Base-by-base conservation (phyloP, 2,888 invertebrate species). In the Halictus quadricinctus region DNA sequence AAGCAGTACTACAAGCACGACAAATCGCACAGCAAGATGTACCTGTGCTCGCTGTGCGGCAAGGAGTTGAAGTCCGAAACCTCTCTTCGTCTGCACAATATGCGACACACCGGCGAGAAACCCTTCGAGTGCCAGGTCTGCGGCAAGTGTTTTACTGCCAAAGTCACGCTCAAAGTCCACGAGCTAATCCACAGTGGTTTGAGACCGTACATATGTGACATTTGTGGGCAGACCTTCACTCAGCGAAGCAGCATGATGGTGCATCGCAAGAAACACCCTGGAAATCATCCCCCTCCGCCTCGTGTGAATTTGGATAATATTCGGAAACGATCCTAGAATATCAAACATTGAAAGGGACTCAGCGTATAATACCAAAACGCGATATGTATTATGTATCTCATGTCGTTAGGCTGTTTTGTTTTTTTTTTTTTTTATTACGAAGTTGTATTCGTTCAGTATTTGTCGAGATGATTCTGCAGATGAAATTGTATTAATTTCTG, bases 111-210 rank as follows among this genome's bases (percentile, higher is more conserved):
- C 0, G 92, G 90, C 1, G 88, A 92, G 8, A 81, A 90, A 0
- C 91, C 92, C 0, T 93, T 92, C 84, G 90, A 90, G 79, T 93
- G 93, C 72, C 91, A 93, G 50, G 72, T 91, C 7, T 92, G 93
- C 69, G 12, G 81, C 15, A 93, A 91, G 72, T 21, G 72, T 6
- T 93, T 93, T 41, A 41, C 83, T 1, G 89, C 88, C 3, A 86
- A 81, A 7, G 86, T 85, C 60, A 89, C 91, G 72, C 92, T 91
- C 25, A 91, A 91, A 43, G 86, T 90, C 79, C 93, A 93, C 69
- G 82, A 87, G 0, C 75, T 92, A 0, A 91, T 86, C 10, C 93
- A 93, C 74, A 91, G 91, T 0, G 91, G 90, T 0, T 85, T 91
- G 1, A 88, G 90, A 6, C 91, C 92, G 0, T 93, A 92, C 86